Percentiles rank a stretch among this genome's conserved stretches.
phyloP scores from a whole-genome alignment of 30 jellyfish, hydroid and myxozoan genomes.

The Aurelia sp. region DNA sequence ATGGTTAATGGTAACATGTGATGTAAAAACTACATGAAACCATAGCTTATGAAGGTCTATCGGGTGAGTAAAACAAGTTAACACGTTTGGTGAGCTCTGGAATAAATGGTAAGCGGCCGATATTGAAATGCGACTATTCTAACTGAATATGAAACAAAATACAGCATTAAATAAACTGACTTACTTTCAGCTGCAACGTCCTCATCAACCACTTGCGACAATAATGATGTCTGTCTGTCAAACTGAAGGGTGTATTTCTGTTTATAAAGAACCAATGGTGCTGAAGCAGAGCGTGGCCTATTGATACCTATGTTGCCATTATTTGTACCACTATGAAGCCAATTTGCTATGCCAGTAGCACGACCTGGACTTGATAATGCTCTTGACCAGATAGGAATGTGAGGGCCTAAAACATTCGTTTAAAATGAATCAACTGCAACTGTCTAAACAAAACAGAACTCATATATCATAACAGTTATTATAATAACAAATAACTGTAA shows the following conservation, averaged over 20 bases:
- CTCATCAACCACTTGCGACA: background rate
- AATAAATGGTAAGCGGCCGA: too few species aligned
- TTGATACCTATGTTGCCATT: background rate
- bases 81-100: too few species aligned
- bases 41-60: too few species aligned
- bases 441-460: too few species aligned
- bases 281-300: slow-evolving; percentile 76
- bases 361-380: slow-evolving; percentile 71
- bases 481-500: too few species aligned
- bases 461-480: too few species aligned
- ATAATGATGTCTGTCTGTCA: slow-evolving; percentile 44
- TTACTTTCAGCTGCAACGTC: background rate
- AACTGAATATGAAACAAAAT: too few species aligned
- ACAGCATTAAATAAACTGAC: background rate
- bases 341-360: slow-evolving; percentile 56
- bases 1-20: too few species aligned
- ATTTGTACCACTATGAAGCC: slow-evolving; percentile 10
- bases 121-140: too few species aligned
- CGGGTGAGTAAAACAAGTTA: too few species aligned
- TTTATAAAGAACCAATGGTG: slow-evolving; percentile 63
- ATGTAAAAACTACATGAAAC: too few species aligned
- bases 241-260: slow-evolving; percentile 76
- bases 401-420: slow-evolving; percentile 17
- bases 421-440: too few species aligned
- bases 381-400: slow-evolving; percentile 59